These are phyloP conservation scores for Acleris laterana DNA, from an alignment of 2,888 invertebrate species.

Conservation along the genomic window DNA sequence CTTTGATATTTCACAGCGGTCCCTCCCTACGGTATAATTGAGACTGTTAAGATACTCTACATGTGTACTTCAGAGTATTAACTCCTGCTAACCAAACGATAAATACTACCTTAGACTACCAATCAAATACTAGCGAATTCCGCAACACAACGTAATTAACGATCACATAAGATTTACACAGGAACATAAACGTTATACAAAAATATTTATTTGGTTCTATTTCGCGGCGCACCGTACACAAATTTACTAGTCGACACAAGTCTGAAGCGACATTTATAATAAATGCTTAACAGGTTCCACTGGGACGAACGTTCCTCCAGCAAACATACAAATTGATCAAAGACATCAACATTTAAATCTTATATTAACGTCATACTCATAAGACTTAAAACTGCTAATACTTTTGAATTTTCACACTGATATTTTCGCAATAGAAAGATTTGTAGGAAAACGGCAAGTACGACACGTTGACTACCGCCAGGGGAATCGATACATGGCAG, in stretches of 20 bases:
- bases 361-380: slow-evolving; percentile 23
- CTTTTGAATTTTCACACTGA: slow-evolving; percentile 16
- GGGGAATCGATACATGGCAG: background rate
- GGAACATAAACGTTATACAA: slow-evolving; percentile 70
- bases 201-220: slow-evolving; percentile 72
- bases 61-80: slow-evolving; percentile 33
- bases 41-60: slow-evolving; percentile 30
- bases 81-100: slow-evolving; percentile 35
- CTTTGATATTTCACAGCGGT: slow-evolving; percentile 20
- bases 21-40: slow-evolving; percentile 25
- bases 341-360: slow-evolving; percentile 24
- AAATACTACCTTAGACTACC: slow-evolving; percentile 46
- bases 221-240: slow-evolving; percentile 42
- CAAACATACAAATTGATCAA: background rate
- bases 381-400: slow-evolving; percentile 23
- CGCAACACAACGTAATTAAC: slow-evolving; percentile 45
- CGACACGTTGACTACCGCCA: background rate
- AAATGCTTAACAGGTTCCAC: slow-evolving; percentile 35
- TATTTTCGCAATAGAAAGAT: slow-evolving; percentile 9
- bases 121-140: slow-evolving; percentile 48
- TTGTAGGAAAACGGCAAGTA: slow-evolving; percentile 24
- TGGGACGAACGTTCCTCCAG: slow-evolving; percentile 18
- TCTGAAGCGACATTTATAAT: slow-evolving; percentile 28
- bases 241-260: slow-evolving; percentile 38
- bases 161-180: slow-evolving; percentile 59